A percentile compares a stretch with the other conserved stretches of the same genome.
Evolutionary conservation across 2,888 invertebrate species (phyloP).

Genomic region (Galerucella nymphaeae): DNA sequence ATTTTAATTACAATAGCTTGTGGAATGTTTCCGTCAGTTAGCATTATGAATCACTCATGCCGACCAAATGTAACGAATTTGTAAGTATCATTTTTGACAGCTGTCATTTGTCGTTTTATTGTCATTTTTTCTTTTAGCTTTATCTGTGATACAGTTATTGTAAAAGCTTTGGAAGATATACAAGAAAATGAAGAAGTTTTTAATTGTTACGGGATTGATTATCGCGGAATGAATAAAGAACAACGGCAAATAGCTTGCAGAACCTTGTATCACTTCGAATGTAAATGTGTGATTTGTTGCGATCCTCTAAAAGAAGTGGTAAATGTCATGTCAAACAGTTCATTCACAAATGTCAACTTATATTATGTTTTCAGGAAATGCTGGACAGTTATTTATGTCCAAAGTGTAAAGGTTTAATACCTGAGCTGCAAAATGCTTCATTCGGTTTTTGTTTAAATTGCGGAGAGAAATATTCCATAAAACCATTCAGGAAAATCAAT

Average conservation of each 20-base stretch:
- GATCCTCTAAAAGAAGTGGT: conserved; percentile 60
- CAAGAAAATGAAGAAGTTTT: conserved; percentile 76
- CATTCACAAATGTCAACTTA: not conserved
- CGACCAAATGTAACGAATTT: conserved; percentile 82
- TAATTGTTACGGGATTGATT: conserved; percentile 89
- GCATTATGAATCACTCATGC: conserved; percentile 95
- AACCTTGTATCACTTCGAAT: conserved; percentile 82
- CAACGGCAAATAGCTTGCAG: conserved; percentile 73
- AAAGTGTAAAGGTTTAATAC: conserved; percentile 60
- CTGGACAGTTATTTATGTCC: conserved; percentile 62
- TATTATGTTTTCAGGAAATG: conserved; percentile 59
- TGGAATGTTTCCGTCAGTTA: conserved; percentile 86
- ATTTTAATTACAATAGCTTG: conserved; percentile 69
- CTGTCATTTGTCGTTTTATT: not conserved
- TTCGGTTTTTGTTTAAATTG: conserved; percentile 57
- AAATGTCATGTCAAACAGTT: conserved; percentile 33
- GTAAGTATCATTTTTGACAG: conserved; percentile 62
- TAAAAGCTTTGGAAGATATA: conserved; percentile 76
- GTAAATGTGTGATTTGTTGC: conserved; percentile 79
- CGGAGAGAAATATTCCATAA: conserved; percentile 52
- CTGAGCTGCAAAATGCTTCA: conserved; percentile 55
- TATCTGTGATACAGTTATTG: conserved; percentile 75
- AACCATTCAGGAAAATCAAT: conserved; percentile 54
- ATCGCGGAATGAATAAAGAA: conserved; percentile 70
- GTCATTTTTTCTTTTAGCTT: conserved; percentile 67